Evolutionary conservation across 2,888 invertebrate genomes (phyloP).

Genomic region (Platycheirus albimanus): DNA sequence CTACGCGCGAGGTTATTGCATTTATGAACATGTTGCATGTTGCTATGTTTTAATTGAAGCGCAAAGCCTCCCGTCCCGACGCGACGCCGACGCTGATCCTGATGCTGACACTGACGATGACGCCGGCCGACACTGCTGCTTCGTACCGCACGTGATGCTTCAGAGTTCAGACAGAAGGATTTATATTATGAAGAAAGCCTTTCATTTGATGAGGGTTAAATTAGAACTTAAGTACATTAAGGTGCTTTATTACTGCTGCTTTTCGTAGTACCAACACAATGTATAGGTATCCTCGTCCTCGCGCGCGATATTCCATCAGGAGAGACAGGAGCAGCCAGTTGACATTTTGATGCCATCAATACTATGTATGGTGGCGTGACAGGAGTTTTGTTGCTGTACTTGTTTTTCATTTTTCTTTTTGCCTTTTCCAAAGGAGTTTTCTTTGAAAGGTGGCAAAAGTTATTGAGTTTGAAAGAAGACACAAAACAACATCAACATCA

Average conservation of each 20-base stretch:
- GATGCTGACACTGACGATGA: too few species aligned
- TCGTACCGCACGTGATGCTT: constrained; percentile 5
- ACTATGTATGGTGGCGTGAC: constrained; percentile 63
- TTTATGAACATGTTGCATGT: constrained; percentile 36
- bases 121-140: too few species aligned
- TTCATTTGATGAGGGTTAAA: background rate
- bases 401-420: background rate
- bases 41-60: constrained; percentile 1
- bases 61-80: constrained; percentile 11
- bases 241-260: constrained; percentile 11
- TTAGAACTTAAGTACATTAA: background rate
- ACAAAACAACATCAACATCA: too few species aligned
- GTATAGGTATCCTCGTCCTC: too few species aligned
- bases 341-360: constrained; percentile 62
- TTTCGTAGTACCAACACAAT: too few species aligned
- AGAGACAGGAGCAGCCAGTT: constrained; percentile 42
- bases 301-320: background rate
- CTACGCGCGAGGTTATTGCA: constrained; percentile 11
- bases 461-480: too few species aligned
- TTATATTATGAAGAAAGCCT: constrained; percentile 4
- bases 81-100: too few species aligned
- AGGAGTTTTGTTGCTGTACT: background rate
- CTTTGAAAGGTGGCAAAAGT: background rate
- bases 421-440: background rate
- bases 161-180: background rate